Conservation (phyloP, 2,113 vertebrate species). For the Neogale vison region DNA sequence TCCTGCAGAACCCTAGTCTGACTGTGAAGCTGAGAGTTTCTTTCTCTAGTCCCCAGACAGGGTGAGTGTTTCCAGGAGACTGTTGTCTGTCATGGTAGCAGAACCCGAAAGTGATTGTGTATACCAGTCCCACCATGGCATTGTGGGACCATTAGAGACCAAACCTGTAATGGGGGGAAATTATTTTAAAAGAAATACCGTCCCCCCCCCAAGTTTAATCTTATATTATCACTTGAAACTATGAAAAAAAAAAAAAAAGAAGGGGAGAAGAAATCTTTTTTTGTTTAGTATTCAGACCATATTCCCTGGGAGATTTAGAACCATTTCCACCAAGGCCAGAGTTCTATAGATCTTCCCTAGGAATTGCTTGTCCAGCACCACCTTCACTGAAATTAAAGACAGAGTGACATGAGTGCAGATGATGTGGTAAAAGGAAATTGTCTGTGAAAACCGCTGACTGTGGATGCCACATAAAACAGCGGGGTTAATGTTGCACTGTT, state of each 20-base stretch:
- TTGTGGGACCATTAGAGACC: background rate
- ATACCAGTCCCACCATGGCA: background rate
- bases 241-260: background rate
- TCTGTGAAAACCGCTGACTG: constrained; percentile 59
- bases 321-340: background rate
- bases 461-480: constrained; percentile 26
- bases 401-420: background rate
- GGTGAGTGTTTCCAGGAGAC: background rate
- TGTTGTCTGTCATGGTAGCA: background rate
- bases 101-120: background rate
- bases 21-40: background rate
- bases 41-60: background rate
- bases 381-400: constrained; percentile 25
- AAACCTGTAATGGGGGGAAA: background rate
- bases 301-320: background rate
- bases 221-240: background rate
- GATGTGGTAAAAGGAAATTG: constrained; percentile 61
- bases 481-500: background rate
- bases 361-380: background rate
- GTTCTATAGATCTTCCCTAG: background rate
- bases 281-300: background rate
- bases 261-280: background rate
- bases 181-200: background rate
- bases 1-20: background rate
- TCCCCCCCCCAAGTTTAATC: background rate